Conservation (phyloP, 2,888 invertebrate species). For the Poecilus cupreus region DNA sequence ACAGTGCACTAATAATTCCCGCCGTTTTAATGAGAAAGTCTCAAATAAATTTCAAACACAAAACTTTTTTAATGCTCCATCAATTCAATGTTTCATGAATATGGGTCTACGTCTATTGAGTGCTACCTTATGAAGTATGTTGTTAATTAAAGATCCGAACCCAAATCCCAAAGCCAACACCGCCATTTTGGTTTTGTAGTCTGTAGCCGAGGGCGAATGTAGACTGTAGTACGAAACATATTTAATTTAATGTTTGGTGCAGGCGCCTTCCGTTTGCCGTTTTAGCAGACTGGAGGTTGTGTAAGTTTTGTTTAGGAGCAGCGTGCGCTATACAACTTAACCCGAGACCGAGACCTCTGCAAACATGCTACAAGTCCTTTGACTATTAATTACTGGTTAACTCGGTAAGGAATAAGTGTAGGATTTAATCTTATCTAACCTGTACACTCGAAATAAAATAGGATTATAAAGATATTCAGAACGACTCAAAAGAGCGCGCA, state of each 20-base stretch:
- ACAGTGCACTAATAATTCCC: too few species aligned
- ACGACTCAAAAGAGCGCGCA: too few species aligned
- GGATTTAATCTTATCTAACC: not conserved
- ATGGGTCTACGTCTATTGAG: too few species aligned
- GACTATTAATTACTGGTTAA: not conserved
- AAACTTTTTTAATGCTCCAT: too few species aligned
- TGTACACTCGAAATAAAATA: not conserved
- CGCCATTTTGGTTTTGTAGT: not conserved
- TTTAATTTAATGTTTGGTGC: constrained; percentile 7
- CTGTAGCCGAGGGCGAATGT: too few species aligned
- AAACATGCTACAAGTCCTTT: not conserved
- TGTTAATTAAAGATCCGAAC: not conserved
- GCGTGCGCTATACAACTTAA: not conserved
- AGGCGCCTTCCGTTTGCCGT: not conserved
- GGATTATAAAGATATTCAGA: not conserved
- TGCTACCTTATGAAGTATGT: not conserved
- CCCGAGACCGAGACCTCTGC: not conserved
- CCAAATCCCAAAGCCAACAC: not conserved
- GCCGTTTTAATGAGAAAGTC: too few species aligned
- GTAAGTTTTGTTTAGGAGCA: not conserved
- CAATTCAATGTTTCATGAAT: too few species aligned
- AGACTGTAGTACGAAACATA: not conserved
- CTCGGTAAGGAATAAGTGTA: not conserved
- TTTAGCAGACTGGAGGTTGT: not conserved
- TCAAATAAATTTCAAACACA: too few species aligned